Evolutionary conservation across 2,113 vertebrate species (phyloP), one percentile per base, ranked within the genome.

Genomic region (Rissa tridactyla): DNA sequence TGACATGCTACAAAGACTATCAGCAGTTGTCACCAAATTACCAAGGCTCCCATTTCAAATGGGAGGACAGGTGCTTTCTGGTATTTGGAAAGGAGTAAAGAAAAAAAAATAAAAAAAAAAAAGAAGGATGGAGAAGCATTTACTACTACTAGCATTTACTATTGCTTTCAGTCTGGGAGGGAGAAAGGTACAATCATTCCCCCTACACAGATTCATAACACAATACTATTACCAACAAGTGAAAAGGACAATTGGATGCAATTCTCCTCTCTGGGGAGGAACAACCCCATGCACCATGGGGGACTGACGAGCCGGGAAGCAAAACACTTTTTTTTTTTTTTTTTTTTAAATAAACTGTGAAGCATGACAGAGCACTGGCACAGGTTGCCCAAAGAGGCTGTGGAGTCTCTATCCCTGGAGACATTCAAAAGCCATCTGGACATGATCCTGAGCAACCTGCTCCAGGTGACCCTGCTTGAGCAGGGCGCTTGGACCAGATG

Each of bases 21-120:
- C 73, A 94, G 91, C 70, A 95, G 66, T 94, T 92, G 86, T 87
- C 78, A 91, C 83, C 86, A 87, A 87, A 94, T 70, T 76, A 95
- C 57, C 27, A 76, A 82, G 44, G 62, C 44, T 95, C 75, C 47
- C 86, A 87, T 96, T 95, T 91, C 89, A 92, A 84, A 92, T 51
- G 62, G 36, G 70, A 95, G 70, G 81, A 92, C 83, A 76, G 77
- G 61, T 94, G 77, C 44, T 76, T 92, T 65, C 77, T 72, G 20
- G 21, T 57, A 76, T 79, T 89, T 38, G 46, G 55, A 60, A 95
- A 54, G 22, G 46, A n/a, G 79, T 8, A 68, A 51, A 9, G 62
- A 25, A 15, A 21, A 19, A 47, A 34, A 7, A 64, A 34, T 49
- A 52, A 17, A 10, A 16, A 6, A 3, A 15, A 30, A 17, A 30